Conservation (phyloP, 2,797 vertebrate genomes). For the Crocidura indochinensis region DNA sequence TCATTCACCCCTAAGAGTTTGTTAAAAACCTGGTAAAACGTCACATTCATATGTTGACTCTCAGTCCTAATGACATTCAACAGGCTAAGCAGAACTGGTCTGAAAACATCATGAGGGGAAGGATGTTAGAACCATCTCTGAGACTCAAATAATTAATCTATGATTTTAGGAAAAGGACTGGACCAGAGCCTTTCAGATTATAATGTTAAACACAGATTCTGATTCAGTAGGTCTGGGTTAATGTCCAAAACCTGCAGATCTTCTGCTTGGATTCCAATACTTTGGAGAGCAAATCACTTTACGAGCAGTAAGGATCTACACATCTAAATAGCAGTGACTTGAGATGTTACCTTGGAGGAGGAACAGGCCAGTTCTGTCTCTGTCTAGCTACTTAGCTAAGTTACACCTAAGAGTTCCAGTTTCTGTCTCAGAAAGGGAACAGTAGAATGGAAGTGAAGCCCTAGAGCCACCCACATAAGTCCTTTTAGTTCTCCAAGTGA, state of each 20-base stretch:
- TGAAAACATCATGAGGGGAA: neutral
- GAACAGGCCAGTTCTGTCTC: neutral
- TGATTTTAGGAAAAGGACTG: neutral
- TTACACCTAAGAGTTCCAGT: neutral
- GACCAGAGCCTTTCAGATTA: neutral
- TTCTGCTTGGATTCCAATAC: too few species aligned
- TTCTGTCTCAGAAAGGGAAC: too few species aligned
- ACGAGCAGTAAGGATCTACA: neutral
- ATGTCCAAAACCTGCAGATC: neutral
- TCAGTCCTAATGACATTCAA: neutral
- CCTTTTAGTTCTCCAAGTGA: neutral
- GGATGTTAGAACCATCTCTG: neutral
- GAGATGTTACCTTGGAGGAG: neutral
- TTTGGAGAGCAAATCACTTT: neutral
- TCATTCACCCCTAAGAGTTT: neutral
- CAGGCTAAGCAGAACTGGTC: neutral
- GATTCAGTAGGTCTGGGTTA: neutral
- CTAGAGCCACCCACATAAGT: neutral
- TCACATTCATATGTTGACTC: too few species aligned
- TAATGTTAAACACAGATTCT: neutral
- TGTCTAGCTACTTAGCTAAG: neutral
- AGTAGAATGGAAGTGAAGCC: neutral
- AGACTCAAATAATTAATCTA: neutral
- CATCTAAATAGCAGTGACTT: neutral
- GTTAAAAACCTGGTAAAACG: neutral